Conservation (phyloP, 1,140 invertebrate species). For the Leptopilina boulardi region DNA sequence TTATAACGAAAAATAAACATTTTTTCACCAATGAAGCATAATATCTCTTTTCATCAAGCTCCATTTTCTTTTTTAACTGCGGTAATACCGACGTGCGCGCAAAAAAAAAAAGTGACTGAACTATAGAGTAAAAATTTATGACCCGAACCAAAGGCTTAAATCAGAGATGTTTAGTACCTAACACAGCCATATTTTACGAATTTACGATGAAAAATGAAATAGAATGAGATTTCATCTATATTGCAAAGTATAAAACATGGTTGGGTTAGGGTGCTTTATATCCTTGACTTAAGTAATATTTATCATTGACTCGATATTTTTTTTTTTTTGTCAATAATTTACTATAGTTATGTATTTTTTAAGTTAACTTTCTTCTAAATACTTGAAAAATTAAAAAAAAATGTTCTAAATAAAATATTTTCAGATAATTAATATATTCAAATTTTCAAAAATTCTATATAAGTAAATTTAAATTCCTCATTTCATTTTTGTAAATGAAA, state of each 20-base stretch:
- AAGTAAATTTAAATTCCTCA: not conserved
- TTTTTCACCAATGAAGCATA: not conserved
- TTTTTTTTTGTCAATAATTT: not conserved
- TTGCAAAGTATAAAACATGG: not conserved
- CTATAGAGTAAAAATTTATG: not conserved
- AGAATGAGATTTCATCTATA: conserved; percentile 9
- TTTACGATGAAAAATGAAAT: conserved; percentile 5
- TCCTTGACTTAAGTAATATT: not conserved
- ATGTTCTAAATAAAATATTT: too few species aligned
- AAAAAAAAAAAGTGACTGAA: not conserved
- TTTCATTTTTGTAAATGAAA: not conserved
- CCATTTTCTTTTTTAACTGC: not conserved
- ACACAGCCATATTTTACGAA: not conserved
- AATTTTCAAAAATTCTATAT: too few species aligned
- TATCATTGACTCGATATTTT: not conserved
- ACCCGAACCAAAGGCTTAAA: not conserved
- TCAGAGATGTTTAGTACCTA: not conserved
- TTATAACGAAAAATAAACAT: not conserved
- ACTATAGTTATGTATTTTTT: too few species aligned
- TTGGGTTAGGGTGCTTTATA: not conserved
- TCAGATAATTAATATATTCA: too few species aligned
- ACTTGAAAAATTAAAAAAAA: too few species aligned
- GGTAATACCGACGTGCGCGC: not conserved
- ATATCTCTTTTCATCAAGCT: not conserved
- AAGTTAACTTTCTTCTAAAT: too few species aligned